Evolutionary conservation across 2,888 invertebrate genomes (phyloP).

Genomic region (Acronicta psi): DNA sequence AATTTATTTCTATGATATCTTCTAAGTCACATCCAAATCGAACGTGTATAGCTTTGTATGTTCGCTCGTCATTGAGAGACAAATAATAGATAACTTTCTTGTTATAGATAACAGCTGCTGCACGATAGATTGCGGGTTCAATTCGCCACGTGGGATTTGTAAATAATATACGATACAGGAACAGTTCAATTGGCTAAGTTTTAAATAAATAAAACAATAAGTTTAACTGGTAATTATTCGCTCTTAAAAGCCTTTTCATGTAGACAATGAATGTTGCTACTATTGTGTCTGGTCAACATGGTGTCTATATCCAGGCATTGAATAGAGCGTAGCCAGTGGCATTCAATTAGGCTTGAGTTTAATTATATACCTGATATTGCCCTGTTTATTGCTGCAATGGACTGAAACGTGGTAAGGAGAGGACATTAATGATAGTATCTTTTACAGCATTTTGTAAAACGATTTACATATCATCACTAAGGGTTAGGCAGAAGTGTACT

Average conservation of each 20-base stretch:
- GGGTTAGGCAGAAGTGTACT: too few species aligned
- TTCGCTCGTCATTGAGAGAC: too few species aligned
- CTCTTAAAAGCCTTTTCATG: constrained; percentile 37
- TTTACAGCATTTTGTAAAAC: too few species aligned
- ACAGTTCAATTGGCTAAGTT: background rate
- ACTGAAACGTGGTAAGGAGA: background rate
- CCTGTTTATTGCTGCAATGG: background rate
- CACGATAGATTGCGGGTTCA: background rate
- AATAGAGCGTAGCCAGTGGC: constrained; percentile 9
- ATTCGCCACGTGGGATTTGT: background rate
- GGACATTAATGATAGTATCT: too few species aligned
- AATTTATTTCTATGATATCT: too few species aligned
- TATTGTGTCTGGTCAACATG: constrained; percentile 22
- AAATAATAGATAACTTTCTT: too few species aligned
- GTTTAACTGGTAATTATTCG: constrained; percentile 12
- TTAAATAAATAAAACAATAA: background rate
- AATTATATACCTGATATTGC: background rate
- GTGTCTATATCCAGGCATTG: constrained; percentile 21
- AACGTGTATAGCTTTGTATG: too few species aligned
- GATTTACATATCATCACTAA: too few species aligned
- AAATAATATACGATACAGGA: background rate
- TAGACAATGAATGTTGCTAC: constrained; percentile 23
- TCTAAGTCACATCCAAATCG: too few species aligned
- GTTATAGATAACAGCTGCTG: too few species aligned
- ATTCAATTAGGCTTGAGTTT: constrained; percentile 24